Conservation (phyloP, 1,140 invertebrate genomes). For the Rhyacophila brunnea region DNA sequence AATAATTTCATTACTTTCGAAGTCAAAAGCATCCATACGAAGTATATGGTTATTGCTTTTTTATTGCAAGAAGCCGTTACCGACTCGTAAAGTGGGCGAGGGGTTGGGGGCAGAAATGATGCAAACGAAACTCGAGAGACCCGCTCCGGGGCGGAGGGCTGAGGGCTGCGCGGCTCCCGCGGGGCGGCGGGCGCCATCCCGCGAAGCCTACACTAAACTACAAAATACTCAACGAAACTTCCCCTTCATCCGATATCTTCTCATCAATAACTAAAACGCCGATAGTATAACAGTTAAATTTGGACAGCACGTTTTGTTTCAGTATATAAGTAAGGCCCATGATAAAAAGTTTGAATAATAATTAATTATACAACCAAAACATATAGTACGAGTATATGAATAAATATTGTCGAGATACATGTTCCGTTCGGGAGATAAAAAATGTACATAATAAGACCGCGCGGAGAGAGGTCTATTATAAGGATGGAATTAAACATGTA, state of each 20-base stretch:
- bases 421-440: slow-evolving; percentile 44
- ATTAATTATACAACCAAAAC: slow-evolving; percentile 39
- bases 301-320: slow-evolving; percentile 47
- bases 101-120: slow-evolving; percentile 26
- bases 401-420: slow-evolving; percentile 54
- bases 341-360: slow-evolving; percentile 50
- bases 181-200: background rate
- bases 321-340: slow-evolving; percentile 55
- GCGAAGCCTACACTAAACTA: background rate
- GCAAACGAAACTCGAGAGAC: slow-evolving; percentile 10
- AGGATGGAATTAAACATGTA: background rate
- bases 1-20: slow-evolving; percentile 31
- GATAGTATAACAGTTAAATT: slow-evolving; percentile 40
- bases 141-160: slow-evolving; percentile 1
- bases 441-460: slow-evolving; percentile 13
- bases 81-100: slow-evolving; percentile 36
- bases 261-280: slow-evolving; percentile 26
- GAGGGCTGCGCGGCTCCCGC: background rate
- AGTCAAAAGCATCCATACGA: slow-evolving; percentile 52
- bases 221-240: slow-evolving; percentile 9
- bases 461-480: background rate
- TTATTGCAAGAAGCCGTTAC: slow-evolving; percentile 53
- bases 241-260: slow-evolving; percentile 18
- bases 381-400: slow-evolving; percentile 46
- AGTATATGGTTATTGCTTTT: slow-evolving; percentile 56